phyloP scores from a whole-genome alignment of 2,113 vertebrate genomes.

The Anhinga anhinga region DNA sequence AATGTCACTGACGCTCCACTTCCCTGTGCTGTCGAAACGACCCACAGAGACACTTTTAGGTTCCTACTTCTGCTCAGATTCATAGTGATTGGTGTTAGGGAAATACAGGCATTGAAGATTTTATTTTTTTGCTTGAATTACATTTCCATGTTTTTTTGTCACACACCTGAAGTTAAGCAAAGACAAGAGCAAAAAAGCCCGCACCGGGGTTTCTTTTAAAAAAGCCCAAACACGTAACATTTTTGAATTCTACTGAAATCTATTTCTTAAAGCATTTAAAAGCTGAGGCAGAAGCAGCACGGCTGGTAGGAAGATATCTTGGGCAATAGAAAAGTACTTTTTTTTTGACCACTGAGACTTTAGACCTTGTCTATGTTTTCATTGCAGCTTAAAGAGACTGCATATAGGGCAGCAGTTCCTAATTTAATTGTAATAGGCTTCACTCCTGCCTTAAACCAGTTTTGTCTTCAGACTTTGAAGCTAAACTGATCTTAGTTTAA shows the following conservation, averaged over 20 bases:
- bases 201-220: neutral
- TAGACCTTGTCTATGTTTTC: neutral
- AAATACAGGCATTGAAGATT: neutral
- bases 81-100: neutral
- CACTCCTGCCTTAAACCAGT: neutral
- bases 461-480: neutral
- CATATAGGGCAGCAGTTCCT: neutral
- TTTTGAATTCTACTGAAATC: neutral
- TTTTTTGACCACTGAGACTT: neutral
- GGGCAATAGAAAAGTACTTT: neutral
- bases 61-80: neutral
- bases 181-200: fast-evolving
- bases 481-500: neutral
- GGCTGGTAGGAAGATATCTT: neutral
- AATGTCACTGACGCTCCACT: fast-evolving
- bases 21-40: neutral
- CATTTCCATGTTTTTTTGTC: neutral
- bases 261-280: neutral
- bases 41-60: neutral
- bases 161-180: neutral
- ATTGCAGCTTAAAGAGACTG: neutral
- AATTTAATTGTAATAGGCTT: neutral
- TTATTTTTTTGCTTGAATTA: neutral
- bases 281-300: neutral
- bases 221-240: neutral